Percentiles rank a stretch among this genome's conserved stretches.
These are phyloP conservation scores for Umimayanthus kanabou DNA, from an alignment of 92 coral and sea anemone species.

Conservation along the genomic window DNA sequence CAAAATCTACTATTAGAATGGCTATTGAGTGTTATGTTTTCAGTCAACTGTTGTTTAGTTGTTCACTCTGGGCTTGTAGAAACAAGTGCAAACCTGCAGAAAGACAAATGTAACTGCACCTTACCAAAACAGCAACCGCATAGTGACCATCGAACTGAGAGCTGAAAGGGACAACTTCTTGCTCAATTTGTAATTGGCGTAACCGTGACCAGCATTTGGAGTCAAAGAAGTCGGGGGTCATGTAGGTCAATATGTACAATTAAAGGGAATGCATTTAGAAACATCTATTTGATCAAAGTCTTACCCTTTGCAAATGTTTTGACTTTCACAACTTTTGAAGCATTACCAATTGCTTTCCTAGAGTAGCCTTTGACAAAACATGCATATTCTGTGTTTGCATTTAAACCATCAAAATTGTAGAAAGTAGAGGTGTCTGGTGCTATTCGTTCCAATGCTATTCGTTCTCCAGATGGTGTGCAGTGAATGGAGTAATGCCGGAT, in stretches of 20 bases:
- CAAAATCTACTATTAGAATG: too few species aligned
- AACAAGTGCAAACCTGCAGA: too few species aligned
- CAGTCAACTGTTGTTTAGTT: too few species aligned
- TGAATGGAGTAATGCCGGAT: neutral
- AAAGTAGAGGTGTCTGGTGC: slow-evolving; percentile 10
- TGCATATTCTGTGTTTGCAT: slow-evolving; percentile 66
- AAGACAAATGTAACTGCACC: too few species aligned
- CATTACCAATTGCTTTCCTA: slow-evolving; percentile 14
- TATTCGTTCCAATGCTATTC: neutral
- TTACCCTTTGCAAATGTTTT: slow-evolving; percentile 69
- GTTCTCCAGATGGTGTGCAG: neutral
- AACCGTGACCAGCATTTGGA: too few species aligned
- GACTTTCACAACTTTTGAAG: slow-evolving; percentile 48
- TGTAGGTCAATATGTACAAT: neutral
- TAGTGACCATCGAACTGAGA: too few species aligned
- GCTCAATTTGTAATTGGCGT: too few species aligned
- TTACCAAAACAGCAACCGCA: too few species aligned
- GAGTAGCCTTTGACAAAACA: slow-evolving; percentile 54
- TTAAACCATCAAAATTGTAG: slow-evolving; percentile 28
- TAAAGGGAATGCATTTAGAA: neutral
- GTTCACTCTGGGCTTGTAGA: too few species aligned
- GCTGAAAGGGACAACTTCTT: too few species aligned
- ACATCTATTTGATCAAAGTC: neutral
- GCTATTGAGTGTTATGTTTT: too few species aligned
- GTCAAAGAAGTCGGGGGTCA: too few species aligned